Percentiles rank a stretch among this genome's conserved stretches.
These are phyloP conservation scores for Tipula helvola DNA, from an alignment of 2,888 invertebrate genomes.

Conservation along the genomic window DNA sequence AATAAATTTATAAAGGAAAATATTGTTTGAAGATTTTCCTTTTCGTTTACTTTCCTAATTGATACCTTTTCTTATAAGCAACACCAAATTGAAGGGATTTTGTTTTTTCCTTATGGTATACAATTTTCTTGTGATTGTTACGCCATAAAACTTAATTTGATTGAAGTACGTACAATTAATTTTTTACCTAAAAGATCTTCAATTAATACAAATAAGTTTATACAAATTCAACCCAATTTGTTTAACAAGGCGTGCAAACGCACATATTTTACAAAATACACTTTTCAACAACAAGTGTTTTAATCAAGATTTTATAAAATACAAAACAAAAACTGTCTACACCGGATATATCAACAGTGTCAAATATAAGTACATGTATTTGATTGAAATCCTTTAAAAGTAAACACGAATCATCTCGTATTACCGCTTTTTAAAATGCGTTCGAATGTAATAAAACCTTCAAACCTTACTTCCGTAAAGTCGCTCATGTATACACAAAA, in stretches of 20 bases:
- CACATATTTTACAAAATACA: not conserved
- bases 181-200: not conserved
- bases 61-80: not conserved
- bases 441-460: not conserved
- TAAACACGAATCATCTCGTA: not conserved
- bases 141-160: not conserved
- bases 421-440: not conserved
- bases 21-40: not conserved
- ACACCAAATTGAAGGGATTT: not conserved
- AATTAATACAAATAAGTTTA: too few relatives aligned
- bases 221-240: too few relatives aligned
- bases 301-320: not conserved
- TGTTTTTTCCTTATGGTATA: not conserved
- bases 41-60: not conserved
- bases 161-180: not conserved
- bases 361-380: not conserved
- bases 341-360: constrained; percentile 4
- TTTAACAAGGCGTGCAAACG: not conserved
- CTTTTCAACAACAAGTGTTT: not conserved
- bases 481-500: not conserved
- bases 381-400: not conserved
- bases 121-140: not conserved
- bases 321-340: not conserved
- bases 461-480: not conserved
- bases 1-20: not conserved